Percentiles rank a stretch among this genome's conserved stretches.
These are phyloP conservation scores for Drosophila guanche DNA, from an alignment of 1,140 invertebrate genomes.

Conservation along the genomic window DNA sequence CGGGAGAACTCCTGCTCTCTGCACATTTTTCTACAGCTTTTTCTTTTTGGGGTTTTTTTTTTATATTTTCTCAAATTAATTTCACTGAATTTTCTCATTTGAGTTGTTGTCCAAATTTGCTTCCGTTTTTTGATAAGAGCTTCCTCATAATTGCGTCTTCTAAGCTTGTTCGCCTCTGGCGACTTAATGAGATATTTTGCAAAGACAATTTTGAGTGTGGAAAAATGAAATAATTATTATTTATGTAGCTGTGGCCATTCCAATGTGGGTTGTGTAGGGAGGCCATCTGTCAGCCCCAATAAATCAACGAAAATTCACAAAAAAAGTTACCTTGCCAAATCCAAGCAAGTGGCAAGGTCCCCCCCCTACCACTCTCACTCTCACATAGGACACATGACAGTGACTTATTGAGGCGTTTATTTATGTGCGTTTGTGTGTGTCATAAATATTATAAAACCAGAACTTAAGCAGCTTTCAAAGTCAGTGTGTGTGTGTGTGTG, in stretches of 20 bases:
- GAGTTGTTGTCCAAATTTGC: slow-evolving; percentile 15
- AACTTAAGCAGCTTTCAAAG: slow-evolving; percentile 18
- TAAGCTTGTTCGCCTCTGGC: slow-evolving; percentile 17
- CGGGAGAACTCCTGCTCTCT: background rate
- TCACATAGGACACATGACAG: slow-evolving; percentile 52
- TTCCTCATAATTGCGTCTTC: slow-evolving; percentile 41
- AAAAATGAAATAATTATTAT: slow-evolving; percentile 47
- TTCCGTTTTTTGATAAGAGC: slow-evolving; percentile 46
- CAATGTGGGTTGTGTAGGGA: slow-evolving; percentile 12
- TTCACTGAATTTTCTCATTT: too few species aligned
- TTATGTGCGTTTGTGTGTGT: slow-evolving; percentile 44
- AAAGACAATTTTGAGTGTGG: slow-evolving; percentile 24
- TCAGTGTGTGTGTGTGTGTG: slow-evolving; percentile 10
- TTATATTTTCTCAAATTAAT: too few species aligned
- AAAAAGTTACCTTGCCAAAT: slow-evolving; percentile 65
- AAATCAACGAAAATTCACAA: slow-evolving; percentile 52
- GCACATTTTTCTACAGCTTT: too few species aligned
- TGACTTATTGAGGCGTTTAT: slow-evolving; percentile 66
- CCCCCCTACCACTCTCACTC: slow-evolving; percentile 27
- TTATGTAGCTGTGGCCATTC: slow-evolving; percentile 3
- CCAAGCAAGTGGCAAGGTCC: slow-evolving; percentile 33
- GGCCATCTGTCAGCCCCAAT: slow-evolving; percentile 47
- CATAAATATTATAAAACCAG: slow-evolving; percentile 53
- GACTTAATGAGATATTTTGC: slow-evolving; percentile 56
- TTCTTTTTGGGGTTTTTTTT: too few species aligned